A percentile compares a stretch with the other conserved stretches of the same genome.
Evolutionary conservation across 2,888 invertebrate genomes (phyloP).

Genomic region (Lochmaea capreae): DNA sequence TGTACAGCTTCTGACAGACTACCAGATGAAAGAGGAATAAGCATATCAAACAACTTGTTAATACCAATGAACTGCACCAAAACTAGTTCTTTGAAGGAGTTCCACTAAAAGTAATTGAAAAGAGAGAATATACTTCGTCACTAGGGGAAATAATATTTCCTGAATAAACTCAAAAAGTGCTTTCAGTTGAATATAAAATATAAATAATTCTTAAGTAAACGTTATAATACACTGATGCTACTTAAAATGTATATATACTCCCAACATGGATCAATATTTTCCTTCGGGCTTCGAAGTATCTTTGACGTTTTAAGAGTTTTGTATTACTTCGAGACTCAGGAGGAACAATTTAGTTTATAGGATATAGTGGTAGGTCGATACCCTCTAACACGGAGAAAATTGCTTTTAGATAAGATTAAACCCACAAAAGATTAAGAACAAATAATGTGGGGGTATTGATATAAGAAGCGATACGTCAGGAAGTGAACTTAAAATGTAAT

Average conservation of each 20-base stretch:
- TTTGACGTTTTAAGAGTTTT: background rate
- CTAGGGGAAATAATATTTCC: no score
- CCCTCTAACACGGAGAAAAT: background rate
- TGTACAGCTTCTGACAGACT: no score
- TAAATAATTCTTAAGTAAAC: background rate
- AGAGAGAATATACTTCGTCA: no score
- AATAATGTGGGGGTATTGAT: background rate
- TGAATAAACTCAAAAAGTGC: no score
- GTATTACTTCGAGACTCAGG: background rate
- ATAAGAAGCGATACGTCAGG: background rate
- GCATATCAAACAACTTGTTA: no score
- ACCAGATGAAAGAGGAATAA: no score
- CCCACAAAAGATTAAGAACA: background rate
- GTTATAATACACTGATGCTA: background rate
- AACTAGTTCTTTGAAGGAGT: no score
- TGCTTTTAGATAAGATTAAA: background rate
- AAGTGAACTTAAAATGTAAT: background rate
- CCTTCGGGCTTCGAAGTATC: background rate
- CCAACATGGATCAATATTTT: background rate
- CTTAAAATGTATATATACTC: background rate
- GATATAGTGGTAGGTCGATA: background rate
- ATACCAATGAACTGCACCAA: no score
- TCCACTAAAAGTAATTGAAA: no score
- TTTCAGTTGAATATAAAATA: background rate
- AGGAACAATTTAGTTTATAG: background rate